Base-by-base conservation (phyloP, 2,113 vertebrate species). In the Lates calcarifer region DNA sequence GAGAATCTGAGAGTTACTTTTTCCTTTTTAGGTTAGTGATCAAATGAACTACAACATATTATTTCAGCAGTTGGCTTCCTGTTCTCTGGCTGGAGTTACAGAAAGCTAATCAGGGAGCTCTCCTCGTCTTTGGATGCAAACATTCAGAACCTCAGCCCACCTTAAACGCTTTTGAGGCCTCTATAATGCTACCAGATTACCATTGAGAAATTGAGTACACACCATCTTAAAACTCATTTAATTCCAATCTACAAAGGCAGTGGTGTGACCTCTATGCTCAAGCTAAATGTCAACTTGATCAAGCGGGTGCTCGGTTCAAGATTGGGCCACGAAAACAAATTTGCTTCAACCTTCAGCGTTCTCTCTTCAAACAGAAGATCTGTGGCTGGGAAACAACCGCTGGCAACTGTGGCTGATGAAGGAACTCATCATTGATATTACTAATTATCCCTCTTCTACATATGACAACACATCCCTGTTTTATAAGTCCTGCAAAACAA, bases 231-330 rank as follows among this genome's bases (percentile, higher is more conserved):
- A 87, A 35, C 37, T 79, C 66, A 77, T 82, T 79, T 66, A 65
- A 69, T 72, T 81, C 28, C 66, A 77, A 55, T 82, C 47, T 75
- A 68, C 70, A 73, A 45, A 69, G 49, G 74, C 57, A n/a, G 49
- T 11, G n/a, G 43, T 28, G 51, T 86, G 81, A 81, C 81, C 74
- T 77, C 79, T 60, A 24, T 55, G 71, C 69, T 74, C 56, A 45
- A 49, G 62, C 61, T 72, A 41, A 83, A 85, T 61, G 82, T 85
- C 43, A 61, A 55, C 62, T 33, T 81, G 65, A 87, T 87, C 65
- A 81, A 77, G 69, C 3, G 17, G 13, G 35, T 0, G 61, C 31
- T 47, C 6, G 18, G 14, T 49, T 64, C 2, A 2, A 75, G 77
- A 69, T 64, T 69, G 69, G 31, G 3, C 29, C 51, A 17, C 10